These are phyloP conservation scores for Pegoplata infirma DNA, from an alignment of 2,888 invertebrate genomes.

Conservation along the genomic window DNA sequence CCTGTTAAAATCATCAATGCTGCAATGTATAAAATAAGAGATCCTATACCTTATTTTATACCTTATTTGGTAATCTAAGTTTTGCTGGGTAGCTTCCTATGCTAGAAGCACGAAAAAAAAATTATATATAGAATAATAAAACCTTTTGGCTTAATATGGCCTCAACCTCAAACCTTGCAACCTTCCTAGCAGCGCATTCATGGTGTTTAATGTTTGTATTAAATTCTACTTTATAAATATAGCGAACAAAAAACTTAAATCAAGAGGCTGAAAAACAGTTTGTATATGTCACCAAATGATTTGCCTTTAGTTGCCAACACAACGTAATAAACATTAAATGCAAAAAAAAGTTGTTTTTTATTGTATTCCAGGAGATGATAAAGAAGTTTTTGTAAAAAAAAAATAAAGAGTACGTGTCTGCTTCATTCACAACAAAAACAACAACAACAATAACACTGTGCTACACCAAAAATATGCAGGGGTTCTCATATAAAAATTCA, in stretches of 20 bases:
- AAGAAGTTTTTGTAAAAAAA: constrained; percentile 37
- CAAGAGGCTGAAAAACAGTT: constrained; percentile 59
- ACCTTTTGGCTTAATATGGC: constrained; percentile 47
- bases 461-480: too few relatives aligned
- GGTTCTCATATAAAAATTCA: too few relatives aligned
- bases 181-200: neutral
- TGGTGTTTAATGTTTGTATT: constrained; percentile 49
- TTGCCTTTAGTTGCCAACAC: constrained; percentile 47
- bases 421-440: too few relatives aligned
- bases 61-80: too few relatives aligned
- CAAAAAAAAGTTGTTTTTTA: constrained; percentile 16
- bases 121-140: neutral
- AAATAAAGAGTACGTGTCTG: constrained; percentile 54
- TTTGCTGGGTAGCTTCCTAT: constrained; percentile 22
- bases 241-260: constrained; percentile 47
- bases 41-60: too few relatives aligned
- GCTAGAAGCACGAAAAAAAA: constrained; percentile 24
- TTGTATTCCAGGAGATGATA: neutral
- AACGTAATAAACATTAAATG: constrained; percentile 1
- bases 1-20: too few relatives aligned
- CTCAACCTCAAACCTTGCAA: constrained; percentile 14
- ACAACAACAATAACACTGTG: too few relatives aligned
- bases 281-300: constrained; percentile 64
- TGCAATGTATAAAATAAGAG: too few relatives aligned
- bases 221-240: constrained; percentile 46